Conservation (phyloP, 2,888 invertebrate genomes). For the Himalopsyche anomala region DNA sequence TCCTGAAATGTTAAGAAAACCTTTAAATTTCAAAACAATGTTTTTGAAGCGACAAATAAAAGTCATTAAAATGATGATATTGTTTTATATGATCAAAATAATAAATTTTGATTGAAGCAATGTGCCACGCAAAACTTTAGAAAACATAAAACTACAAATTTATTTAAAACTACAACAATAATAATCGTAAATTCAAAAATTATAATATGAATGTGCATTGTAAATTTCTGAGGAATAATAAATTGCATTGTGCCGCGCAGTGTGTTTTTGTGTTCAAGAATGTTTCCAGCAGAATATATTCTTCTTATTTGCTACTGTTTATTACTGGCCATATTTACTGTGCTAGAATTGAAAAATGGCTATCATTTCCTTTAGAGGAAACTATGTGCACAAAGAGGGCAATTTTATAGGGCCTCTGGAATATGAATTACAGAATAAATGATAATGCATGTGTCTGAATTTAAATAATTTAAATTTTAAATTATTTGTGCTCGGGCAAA, state of each 20-base stretch:
- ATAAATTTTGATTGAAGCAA: too few species aligned
- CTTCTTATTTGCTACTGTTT: slow-evolving; percentile 23
- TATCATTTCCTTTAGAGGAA: slow-evolving; percentile 38
- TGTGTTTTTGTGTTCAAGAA: slow-evolving; percentile 14
- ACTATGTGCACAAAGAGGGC: not conserved
- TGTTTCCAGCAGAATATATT: not conserved
- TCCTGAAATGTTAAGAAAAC: too few species aligned
- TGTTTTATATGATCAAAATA: too few species aligned
- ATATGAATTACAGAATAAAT: not conserved
- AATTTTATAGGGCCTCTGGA: not conserved
- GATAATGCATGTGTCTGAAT: not conserved
- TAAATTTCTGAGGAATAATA: slow-evolving; percentile 1
- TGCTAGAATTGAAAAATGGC: slow-evolving; percentile 11
- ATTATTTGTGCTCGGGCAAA: too few species aligned
- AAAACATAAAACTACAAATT: too few species aligned
- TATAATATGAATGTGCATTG: not conserved
- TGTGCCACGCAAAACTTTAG: too few species aligned
- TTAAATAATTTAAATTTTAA: too few species aligned
- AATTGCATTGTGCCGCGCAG: not conserved
- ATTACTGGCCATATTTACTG: slow-evolving; percentile 17
- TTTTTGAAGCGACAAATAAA: too few species aligned
- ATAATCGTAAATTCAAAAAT: slow-evolving; percentile 23
- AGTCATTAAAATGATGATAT: too few species aligned
- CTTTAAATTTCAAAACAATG: too few species aligned
- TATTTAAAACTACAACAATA: not conserved